These are phyloP conservation scores for Progne subis DNA, from an alignment of 2,113 vertebrate genomes.

Conservation along the genomic window DNA sequence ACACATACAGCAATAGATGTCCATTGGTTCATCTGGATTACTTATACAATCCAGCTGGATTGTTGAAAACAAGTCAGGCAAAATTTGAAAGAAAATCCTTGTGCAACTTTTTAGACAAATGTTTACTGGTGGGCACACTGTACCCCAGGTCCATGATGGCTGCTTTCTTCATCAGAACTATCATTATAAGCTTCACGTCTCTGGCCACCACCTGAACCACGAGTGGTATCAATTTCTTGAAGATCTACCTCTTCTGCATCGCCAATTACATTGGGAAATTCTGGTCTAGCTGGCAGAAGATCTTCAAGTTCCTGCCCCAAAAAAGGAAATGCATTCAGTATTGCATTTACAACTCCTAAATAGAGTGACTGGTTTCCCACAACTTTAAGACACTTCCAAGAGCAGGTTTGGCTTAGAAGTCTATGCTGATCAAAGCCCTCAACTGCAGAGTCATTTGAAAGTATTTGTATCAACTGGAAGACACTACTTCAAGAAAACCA, in stretches of 20 bases:
- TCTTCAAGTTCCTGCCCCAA: constrained; percentile 90
- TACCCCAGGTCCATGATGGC: constrained; percentile 94
- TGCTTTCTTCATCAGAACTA: constrained; percentile 95
- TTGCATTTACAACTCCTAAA: neutral
- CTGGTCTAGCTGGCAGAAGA: constrained; percentile 92
- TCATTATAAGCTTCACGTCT: constrained; percentile 96
- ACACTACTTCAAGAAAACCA: neutral
- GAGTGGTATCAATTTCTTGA: constrained; percentile 91
- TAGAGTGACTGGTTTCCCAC: rapidly evolving
- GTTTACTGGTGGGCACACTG: constrained; percentile 97
- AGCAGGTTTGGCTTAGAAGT: neutral
- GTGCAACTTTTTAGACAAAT: constrained; percentile 71
- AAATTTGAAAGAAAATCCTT: constrained; percentile 76
- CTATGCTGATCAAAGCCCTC: neutral
- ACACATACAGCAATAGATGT: constrained; percentile 88
- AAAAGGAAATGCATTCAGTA: neutral
- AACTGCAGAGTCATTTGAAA: neutral
- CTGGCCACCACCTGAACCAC: constrained; percentile 87
- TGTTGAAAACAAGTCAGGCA: constrained; percentile 74
- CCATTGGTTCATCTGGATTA: constrained; percentile 80
- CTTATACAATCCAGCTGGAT: constrained; percentile 74
- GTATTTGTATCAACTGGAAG: neutral
- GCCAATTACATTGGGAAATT: constrained; percentile 85
- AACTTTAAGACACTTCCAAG: neutral
- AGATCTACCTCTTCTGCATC: constrained; percentile 96